These are phyloP conservation scores for Nanorana parkeri DNA, from an alignment of 2,113 vertebrate genomes.

Conservation along the genomic window DNA sequence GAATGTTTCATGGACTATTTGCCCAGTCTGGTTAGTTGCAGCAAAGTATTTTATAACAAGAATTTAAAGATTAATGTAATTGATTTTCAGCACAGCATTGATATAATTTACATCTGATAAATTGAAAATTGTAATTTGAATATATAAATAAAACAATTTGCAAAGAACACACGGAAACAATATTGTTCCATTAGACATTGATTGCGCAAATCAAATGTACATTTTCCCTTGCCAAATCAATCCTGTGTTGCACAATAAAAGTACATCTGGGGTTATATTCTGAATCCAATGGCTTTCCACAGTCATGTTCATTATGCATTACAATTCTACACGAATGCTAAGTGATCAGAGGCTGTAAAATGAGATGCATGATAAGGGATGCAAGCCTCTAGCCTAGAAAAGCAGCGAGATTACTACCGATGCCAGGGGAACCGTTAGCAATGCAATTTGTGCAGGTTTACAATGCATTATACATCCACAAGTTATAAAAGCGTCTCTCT, in stretches of 20 bases:
- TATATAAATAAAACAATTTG: slow-evolving; percentile 40
- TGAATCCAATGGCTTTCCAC: slow-evolving; percentile 65
- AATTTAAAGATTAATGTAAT: not conserved
- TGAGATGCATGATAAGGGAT: slow-evolving; percentile 71
- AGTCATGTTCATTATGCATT: slow-evolving; percentile 69
- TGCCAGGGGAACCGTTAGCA: slow-evolving; percentile 55
- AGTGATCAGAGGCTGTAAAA: slow-evolving; percentile 70
- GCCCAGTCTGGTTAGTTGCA: not conserved
- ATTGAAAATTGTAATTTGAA: not conserved
- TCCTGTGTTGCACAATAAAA: slow-evolving; percentile 65
- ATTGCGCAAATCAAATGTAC: slow-evolving; percentile 59
- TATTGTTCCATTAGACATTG: slow-evolving; percentile 55
- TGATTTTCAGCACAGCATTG: no score
- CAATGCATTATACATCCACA: slow-evolving; percentile 69
- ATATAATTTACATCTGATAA: not conserved
- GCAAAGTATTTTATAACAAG: not conserved
- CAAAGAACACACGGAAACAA: slow-evolving; percentile 37
- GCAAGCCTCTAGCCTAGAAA: slow-evolving; percentile 62
- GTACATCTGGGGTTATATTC: slow-evolving; percentile 60
- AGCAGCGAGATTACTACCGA: slow-evolving; percentile 63
- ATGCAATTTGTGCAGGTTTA: slow-evolving; percentile 62
- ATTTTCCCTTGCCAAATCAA: slow-evolving; percentile 62
- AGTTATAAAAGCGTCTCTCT: slow-evolving; percentile 67
- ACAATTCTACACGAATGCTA: slow-evolving; percentile 70
- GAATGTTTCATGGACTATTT: not conserved